A percentile compares a stretch with the other conserved stretches of the same genome.
Conservation (phyloP, 2,888 invertebrate genomes). For the Eledona agricola region DNA sequence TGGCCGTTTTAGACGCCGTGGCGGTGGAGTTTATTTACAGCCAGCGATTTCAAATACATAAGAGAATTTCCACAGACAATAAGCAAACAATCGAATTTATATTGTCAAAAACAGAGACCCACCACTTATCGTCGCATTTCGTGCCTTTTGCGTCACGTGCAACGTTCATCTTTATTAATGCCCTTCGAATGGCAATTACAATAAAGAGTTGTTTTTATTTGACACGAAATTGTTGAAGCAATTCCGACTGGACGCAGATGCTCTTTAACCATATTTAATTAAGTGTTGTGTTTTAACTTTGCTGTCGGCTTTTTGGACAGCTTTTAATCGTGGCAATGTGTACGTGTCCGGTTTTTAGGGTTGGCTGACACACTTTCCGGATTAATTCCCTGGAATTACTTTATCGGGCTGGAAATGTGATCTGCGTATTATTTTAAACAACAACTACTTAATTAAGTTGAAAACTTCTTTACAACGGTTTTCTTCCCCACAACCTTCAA, state of each 20-base stretch:
- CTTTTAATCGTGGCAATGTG: constrained; percentile 20
- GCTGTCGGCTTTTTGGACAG: constrained; percentile 12
- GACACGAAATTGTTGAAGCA: constrained; percentile 1
- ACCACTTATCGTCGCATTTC: constrained; percentile 29
- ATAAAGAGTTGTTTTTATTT: constrained; percentile 4
- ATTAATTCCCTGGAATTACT: constrained; percentile 2
- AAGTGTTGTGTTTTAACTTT: constrained; percentile 22
- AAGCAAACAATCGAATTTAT: constrained; percentile 37
- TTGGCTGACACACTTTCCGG: constrained; percentile 5
- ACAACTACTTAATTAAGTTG: too few species aligned
- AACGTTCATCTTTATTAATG: constrained; percentile 26
- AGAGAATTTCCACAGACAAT: constrained; percentile 35
- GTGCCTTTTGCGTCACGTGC: constrained; percentile 25
- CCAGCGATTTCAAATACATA: constrained; percentile 38
- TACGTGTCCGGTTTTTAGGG: constrained; percentile 9
- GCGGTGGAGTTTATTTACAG: constrained; percentile 41
- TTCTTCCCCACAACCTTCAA: too few species aligned
- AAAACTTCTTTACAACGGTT: too few species aligned
- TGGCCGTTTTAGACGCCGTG: constrained; percentile 38
- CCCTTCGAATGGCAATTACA: constrained; percentile 8
- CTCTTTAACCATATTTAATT: constrained; percentile 26
- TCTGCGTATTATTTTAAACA: too few species aligned
- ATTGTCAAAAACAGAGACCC: constrained; percentile 35
- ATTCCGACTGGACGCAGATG: constrained; percentile 19
- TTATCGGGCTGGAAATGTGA: constrained; percentile 4